A percentile compares a stretch with the other conserved stretches of the same genome.
phyloP scores from a whole-genome alignment of 2,888 invertebrate species.

The Eudasyphora cyanicolor region DNA sequence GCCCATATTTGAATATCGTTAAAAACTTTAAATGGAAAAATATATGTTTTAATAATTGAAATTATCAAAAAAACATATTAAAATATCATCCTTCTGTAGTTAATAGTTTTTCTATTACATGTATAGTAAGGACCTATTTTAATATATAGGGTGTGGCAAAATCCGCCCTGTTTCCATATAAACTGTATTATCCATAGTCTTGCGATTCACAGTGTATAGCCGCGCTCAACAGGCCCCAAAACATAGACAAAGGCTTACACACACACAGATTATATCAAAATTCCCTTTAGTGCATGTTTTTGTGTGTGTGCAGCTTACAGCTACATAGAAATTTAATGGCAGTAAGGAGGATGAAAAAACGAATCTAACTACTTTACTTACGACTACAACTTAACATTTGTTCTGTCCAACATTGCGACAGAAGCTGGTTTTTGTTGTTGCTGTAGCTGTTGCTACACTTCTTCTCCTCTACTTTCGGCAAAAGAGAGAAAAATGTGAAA shows the following conservation, averaged over 20 bases:
- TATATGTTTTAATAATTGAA: too few species aligned
- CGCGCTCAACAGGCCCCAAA: slow-evolving; percentile 56
- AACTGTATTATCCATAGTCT: background rate
- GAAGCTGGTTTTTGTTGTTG: slow-evolving; percentile 38
- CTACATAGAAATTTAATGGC: slow-evolving; percentile 11
- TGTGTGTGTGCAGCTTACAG: background rate
- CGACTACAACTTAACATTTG: too few species aligned
- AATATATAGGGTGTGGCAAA: too few species aligned
- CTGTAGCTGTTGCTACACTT: background rate
- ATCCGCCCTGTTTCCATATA: too few species aligned
- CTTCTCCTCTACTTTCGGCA: slow-evolving; percentile 4
- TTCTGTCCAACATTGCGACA: slow-evolving; percentile 64
- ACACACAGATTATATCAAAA: slow-evolving; percentile 39
- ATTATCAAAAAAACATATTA: too few species aligned
- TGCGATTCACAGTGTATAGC: background rate
- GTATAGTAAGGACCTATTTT: too few species aligned
- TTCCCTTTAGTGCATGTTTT: background rate
- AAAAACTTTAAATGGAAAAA: too few species aligned
- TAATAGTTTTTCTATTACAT: too few species aligned
- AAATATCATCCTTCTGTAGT: too few species aligned
- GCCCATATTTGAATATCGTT: too few species aligned
- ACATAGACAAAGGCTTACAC: slow-evolving; percentile 13
- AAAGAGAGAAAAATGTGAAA: slow-evolving; percentile 28
- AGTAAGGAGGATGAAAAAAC: slow-evolving; percentile 56
- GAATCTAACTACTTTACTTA: slow-evolving; percentile 50